A percentile compares a stretch with the other conserved stretches of the same genome.
These are phyloP conservation scores for Hucho hucho DNA, from an alignment of 2,113 vertebrate species.

Conservation along the genomic window DNA sequence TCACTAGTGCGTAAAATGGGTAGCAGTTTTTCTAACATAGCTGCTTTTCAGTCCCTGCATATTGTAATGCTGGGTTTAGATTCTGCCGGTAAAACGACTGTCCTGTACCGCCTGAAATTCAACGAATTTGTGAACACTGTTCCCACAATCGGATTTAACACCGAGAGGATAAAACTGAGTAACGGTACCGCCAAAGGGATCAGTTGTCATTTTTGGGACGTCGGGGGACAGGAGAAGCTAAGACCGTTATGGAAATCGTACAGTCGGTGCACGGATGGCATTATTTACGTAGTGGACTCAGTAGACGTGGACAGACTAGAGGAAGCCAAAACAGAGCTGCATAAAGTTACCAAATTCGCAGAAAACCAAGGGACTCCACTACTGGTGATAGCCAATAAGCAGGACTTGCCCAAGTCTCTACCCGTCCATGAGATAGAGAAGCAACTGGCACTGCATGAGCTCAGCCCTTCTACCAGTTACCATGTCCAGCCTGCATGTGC, in stretches of 20 bases:
- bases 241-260: conserved; percentile 95
- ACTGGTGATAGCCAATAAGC: conserved; percentile 96
- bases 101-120: conserved; percentile 92
- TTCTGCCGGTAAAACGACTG: conserved; percentile 95
- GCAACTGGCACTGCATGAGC: conserved; percentile 88
- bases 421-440: conserved; percentile 89
- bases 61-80: conserved; percentile 97
- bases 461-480: conserved; percentile 87
- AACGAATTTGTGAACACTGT: conserved; percentile 98
- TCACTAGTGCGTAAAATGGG: conserved; percentile 75
- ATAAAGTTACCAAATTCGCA: conserved; percentile 90
- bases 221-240: conserved; percentile 94
- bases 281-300: conserved; percentile 97
- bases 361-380: conserved; percentile 94
- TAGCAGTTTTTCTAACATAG: conserved; percentile 88
- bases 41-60: conserved; percentile 92
- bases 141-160: conserved; percentile 97
- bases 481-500: conserved; percentile 96
- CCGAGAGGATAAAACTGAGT: conserved; percentile 87
- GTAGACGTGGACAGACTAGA: conserved; percentile 93
- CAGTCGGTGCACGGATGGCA: conserved; percentile 94
- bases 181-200: conserved; percentile 90
- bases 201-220: conserved; percentile 98
- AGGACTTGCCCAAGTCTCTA: conserved; percentile 92
- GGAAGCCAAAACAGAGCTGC: conserved; percentile 92